Base-by-base conservation (phyloP, 2,797 vertebrate genomes). In the Garrulus glandarius region DNA sequence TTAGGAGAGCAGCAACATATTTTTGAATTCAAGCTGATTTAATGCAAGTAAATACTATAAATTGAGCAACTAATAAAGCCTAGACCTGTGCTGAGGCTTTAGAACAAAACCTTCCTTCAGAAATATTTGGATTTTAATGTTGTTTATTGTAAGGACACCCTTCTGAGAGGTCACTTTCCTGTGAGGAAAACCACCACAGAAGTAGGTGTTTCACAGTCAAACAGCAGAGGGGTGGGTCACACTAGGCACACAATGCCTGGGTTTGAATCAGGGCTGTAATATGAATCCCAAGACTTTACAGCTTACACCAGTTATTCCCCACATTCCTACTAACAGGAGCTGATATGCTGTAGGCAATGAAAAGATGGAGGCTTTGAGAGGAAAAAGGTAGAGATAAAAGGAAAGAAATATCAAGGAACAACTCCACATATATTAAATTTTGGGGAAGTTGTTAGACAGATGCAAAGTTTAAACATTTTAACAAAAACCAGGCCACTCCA, bases 401-500 rank as follows among this genome's bases (percentile, higher is more conserved):
- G 81, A 82, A 92, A 87, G 68, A 84, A 93, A 92, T 92, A 85
- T 39, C 59, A 87, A 83, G 93, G 53, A 92, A 91, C 81, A 92
- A 59, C 60, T 96, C 77, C 68, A 85, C 61, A 39, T 96, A 95
- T 84, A 93, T 85, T 97, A 96, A 96, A 92, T 86, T 86, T 78
- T 27, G 36, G 46, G 53, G 13, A 92, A 69, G 77, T 88, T 95
- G 88, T 94, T 94, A 95, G 92, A 94, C 95, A 97, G 95, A 98
- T 93, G 95, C 92, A 91, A 97, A 97, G 95, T 98, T 98, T 98
- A 97, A 97, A 96, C 92, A 92, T 97, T 94, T 96, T 99, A 99
- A 99, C 98, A 97, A 97, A 98, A 98, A 99, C 56, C 99, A 99
- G 99, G 98, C 98, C 91, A 78, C 95, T 94, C 90, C 26, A 3